Evolutionary conservation across 2,797 vertebrate species (phyloP).

Genomic region (Liparis tanakae): DNA sequence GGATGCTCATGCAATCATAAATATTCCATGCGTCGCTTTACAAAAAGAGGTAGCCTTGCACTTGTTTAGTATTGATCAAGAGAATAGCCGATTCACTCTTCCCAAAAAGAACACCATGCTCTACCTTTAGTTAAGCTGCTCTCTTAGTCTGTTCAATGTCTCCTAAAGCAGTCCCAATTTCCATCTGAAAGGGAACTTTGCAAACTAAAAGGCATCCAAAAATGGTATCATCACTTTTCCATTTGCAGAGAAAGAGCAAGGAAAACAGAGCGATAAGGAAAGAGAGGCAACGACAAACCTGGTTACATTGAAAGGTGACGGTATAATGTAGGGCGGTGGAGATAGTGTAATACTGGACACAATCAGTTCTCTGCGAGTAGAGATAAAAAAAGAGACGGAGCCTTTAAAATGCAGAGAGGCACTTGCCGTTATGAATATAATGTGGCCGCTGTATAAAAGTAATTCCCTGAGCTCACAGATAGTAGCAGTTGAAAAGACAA

Average conservation of each 20-base stretch:
- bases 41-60: conserved; percentile 61
- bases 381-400: conserved; percentile 39
- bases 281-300: conserved; percentile 28
- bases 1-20: conserved; percentile 72
- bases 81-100: conserved; percentile 55
- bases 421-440: conserved; percentile 39
- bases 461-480: conserved; percentile 47
- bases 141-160: not conserved
- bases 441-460: conserved; percentile 45
- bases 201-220: not conserved
- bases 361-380: conserved; percentile 33
- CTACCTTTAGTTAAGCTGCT: conserved; percentile 2
- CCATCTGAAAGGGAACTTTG: conserved; percentile 28
- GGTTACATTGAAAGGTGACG: conserved; percentile 22
- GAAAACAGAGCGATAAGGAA: not conserved
- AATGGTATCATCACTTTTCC: conserved; percentile 17
- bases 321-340: conserved; percentile 37
- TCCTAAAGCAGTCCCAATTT: conserved; percentile 12
- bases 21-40: conserved; percentile 73
- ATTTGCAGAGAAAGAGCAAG: not conserved
- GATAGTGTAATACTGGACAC: conserved; percentile 41
- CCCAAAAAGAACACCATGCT: conserved; percentile 5
- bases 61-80: conserved; percentile 70
- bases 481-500: conserved; percentile 33
- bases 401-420: conserved; percentile 43